Evolutionary conservation across 2,888 invertebrate species (phyloP).

Genomic region (Phanerotoma sp.): DNA sequence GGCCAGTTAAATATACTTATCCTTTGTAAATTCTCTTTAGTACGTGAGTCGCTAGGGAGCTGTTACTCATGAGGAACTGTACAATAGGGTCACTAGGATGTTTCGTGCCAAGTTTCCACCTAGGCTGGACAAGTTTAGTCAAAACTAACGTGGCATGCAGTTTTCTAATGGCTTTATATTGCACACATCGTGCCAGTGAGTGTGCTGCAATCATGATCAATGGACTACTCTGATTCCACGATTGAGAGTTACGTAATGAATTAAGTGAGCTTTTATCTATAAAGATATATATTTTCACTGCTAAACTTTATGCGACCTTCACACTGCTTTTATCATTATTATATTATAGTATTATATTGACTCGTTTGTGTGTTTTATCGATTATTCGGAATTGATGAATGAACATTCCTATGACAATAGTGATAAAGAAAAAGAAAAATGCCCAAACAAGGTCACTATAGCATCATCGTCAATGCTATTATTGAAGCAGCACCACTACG

Average conservation of each 20-base stretch:
- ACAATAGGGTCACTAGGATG: conserved; percentile 51
- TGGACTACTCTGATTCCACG: neutral
- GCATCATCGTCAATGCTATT: too few relatives aligned
- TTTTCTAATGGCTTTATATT: neutral
- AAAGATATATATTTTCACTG: too few relatives aligned
- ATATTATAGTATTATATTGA: too few relatives aligned
- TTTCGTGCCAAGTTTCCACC: conserved; percentile 49
- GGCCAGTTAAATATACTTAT: neutral
- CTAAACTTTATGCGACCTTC: too few relatives aligned
- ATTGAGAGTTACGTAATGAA: neutral
- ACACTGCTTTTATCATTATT: too few relatives aligned
- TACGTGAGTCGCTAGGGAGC: conserved; percentile 33
- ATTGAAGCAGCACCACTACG: neutral
- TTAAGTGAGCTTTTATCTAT: neutral
- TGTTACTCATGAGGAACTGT: conserved; percentile 42
- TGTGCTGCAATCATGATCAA: conserved; percentile 6
- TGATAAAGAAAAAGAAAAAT: conserved; percentile 14
- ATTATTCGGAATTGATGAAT: conserved; percentile 1
- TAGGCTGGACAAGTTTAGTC: conserved; percentile 47
- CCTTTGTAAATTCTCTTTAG: conserved; percentile 52
- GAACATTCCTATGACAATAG: conserved; percentile 9
- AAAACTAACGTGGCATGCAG: conserved; percentile 8
- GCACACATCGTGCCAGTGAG: conserved; percentile 11
- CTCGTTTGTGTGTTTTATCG: too few relatives aligned
- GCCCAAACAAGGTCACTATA: conserved; percentile 17